phyloP scores from a whole-genome alignment of 2,113 vertebrate species.

The Electrona antarctica region DNA sequence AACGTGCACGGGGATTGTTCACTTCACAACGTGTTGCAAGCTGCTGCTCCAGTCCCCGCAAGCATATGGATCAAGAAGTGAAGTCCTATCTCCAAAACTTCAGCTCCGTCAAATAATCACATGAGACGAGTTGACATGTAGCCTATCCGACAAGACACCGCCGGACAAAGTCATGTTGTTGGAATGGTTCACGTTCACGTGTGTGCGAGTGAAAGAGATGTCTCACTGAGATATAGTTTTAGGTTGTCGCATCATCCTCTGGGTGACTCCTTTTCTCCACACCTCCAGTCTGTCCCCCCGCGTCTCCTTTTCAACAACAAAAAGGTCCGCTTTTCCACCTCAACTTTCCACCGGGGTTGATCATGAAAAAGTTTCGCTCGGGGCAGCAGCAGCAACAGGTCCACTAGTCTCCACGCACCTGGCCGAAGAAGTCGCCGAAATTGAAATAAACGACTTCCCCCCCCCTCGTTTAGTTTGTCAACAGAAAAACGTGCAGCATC shows the following conservation, averaged over 20 bases:
- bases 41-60: slow-evolving; percentile 12
- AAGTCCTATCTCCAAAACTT: slow-evolving; percentile 35
- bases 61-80: background rate
- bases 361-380: too few relatives aligned
- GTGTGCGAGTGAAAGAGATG: slow-evolving; percentile 29
- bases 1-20: slow-evolving; percentile 23
- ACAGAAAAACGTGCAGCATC: too few relatives aligned
- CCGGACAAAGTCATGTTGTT: slow-evolving; percentile 60
- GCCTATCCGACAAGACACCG: slow-evolving; percentile 51
- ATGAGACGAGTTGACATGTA: slow-evolving; percentile 51
- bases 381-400: too few relatives aligned
- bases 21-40: slow-evolving; percentile 30
- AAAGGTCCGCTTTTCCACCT: too few relatives aligned
- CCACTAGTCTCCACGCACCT: too few relatives aligned
- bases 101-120: slow-evolving; percentile 53
- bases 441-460: too few relatives aligned
- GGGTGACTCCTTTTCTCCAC: background rate
- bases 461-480: too few relatives aligned
- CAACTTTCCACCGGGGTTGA: too few relatives aligned
- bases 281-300: background rate
- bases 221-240: slow-evolving; percentile 29
- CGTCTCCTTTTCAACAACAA: background rate
- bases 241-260: slow-evolving; percentile 48
- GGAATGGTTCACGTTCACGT: slow-evolving; percentile 46
- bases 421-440: too few relatives aligned